Evolutionary conservation across 2,888 invertebrate species (phyloP).

Genomic region (Plebejus melissa): DNA sequence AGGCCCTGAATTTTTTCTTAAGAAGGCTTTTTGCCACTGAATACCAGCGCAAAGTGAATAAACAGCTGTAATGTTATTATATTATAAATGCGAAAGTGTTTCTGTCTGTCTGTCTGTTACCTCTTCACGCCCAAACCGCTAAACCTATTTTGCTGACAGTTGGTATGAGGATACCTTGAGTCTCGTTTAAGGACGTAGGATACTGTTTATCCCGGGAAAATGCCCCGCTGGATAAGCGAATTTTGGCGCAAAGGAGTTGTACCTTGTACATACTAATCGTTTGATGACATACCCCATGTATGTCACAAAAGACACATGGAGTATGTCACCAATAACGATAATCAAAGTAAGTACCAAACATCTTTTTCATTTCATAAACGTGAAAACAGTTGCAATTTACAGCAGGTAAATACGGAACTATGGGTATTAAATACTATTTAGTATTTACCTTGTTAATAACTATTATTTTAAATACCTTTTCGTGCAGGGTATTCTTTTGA

Average conservation of each 20-base stretch:
- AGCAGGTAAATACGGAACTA: background rate
- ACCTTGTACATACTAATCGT: background rate
- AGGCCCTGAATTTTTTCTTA: constrained; percentile 31
- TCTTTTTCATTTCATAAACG: background rate
- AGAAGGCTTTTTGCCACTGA: background rate
- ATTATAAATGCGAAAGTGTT: too few relatives aligned
- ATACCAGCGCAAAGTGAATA: background rate
- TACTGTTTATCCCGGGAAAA: too few relatives aligned
- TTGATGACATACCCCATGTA: background rate
- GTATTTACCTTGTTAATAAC: constrained; percentile 3
- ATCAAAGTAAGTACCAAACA: background rate
- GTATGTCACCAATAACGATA: too few relatives aligned
- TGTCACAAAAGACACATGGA: background rate
- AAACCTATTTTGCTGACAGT: too few relatives aligned
- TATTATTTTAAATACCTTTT: constrained; percentile 5
- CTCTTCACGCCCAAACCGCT: too few relatives aligned
- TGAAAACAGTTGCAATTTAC: background rate
- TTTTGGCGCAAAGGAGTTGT: too few relatives aligned
- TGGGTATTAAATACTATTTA: background rate
- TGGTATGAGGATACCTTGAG: too few relatives aligned
- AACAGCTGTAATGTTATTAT: too few relatives aligned
- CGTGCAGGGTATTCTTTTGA: background rate
- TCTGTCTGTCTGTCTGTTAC: too few relatives aligned
- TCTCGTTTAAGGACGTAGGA: too few relatives aligned
- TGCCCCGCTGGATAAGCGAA: too few relatives aligned